Evolutionary conservation across 2,797 vertebrate species (phyloP).

Genomic region (Enteromius afrohamiltoni): DNA sequence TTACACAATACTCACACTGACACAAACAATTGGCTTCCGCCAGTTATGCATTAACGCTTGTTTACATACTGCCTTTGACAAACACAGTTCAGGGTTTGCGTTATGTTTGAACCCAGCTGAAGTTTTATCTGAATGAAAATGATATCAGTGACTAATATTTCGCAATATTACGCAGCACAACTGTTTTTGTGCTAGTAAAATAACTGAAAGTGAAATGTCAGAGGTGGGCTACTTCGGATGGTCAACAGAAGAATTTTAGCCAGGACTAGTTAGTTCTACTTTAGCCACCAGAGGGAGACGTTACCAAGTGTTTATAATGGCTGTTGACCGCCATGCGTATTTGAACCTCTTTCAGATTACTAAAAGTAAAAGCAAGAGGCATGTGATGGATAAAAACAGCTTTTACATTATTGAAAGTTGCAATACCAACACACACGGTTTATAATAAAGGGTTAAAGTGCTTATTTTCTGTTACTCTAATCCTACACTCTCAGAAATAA

Average conservation of each 20-base stretch:
- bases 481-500: too few relatives aligned
- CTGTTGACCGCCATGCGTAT: neutral
- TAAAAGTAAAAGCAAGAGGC: neutral
- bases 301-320: neutral
- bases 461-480: neutral
- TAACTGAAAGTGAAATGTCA: neutral
- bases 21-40: neutral
- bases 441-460: neutral
- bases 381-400: neutral
- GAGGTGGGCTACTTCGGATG: neutral
- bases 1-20: neutral
- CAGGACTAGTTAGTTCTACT: neutral
- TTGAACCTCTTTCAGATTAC: neutral
- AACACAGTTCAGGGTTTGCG: neutral
- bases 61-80: neutral
- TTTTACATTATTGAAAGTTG: neutral
- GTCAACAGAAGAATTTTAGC: neutral
- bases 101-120: neutral
- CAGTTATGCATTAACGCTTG: neutral
- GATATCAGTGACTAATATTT: neutral
- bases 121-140: neutral
- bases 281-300: constrained; percentile 12
- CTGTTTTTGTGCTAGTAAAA: neutral
- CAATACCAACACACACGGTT: neutral
- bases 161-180: neutral